Conservation (phyloP, 2,888 invertebrate genomes). For the Habrosyne pyritoides region DNA sequence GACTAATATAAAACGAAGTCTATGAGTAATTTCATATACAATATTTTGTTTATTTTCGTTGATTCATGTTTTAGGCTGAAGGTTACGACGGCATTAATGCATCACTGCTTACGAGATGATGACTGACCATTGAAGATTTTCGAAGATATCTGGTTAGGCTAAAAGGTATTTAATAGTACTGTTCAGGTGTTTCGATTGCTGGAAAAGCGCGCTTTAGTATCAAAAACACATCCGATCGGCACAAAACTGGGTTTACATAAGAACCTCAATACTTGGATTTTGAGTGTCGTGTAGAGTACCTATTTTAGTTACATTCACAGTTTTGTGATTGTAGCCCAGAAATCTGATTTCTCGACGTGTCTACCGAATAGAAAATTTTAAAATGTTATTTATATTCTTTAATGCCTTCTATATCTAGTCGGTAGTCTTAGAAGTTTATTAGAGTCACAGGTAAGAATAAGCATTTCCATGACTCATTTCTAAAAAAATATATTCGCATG, state of each 20-base stretch:
- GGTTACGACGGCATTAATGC: not conserved
- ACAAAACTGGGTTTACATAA: not conserved
- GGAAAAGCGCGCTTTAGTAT: not conserved
- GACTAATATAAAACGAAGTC: slow-evolving; percentile 37
- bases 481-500: not conserved
- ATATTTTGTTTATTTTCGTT: slow-evolving; percentile 5
- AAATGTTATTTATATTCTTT: too few relatives aligned
- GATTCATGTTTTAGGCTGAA: not conserved
- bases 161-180: not conserved
- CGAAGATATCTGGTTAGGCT: not conserved
- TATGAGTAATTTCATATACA: slow-evolving; percentile 16
- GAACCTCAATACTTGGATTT: not conserved
- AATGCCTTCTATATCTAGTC: too few relatives aligned
- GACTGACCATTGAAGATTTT: not conserved
- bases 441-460: too few relatives aligned
- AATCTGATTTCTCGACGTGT: too few relatives aligned
- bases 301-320: not conserved
- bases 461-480: too few relatives aligned
- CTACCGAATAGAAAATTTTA: too few relatives aligned
- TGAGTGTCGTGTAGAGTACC: too few relatives aligned
- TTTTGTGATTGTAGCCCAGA: too few relatives aligned
- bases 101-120: not conserved
- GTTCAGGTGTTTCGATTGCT: not conserved
- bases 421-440: too few relatives aligned
- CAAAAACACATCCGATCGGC: not conserved